Conservation (phyloP, 2,113 vertebrate genomes). For the Rhinolophus ferrumequinum region DNA sequence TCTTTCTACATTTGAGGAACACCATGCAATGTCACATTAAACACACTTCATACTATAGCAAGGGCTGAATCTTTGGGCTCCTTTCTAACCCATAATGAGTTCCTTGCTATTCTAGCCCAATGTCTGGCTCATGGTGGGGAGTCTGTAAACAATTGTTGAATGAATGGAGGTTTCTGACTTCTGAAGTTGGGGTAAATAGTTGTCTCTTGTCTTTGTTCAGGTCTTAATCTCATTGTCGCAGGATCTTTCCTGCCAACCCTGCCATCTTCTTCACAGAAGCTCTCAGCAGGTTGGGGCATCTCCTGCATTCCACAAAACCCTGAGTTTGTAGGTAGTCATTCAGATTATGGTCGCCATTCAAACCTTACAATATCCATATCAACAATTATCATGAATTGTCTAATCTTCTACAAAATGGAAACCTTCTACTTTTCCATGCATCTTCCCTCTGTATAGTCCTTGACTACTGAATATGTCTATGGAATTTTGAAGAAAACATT, state of each 20-base stretch:
- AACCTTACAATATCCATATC: background rate
- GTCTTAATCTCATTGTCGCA: background rate
- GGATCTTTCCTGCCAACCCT: background rate
- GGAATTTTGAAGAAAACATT: constrained; percentile 18
- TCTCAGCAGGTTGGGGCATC: background rate
- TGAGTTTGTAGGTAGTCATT: background rate
- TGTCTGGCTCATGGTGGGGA: background rate
- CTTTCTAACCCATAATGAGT: background rate
- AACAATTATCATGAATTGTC: background rate
- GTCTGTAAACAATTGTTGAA: constrained; percentile 21
- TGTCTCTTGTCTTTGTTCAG: constrained; percentile 25
- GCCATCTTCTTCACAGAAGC: background rate
- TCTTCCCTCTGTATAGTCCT: background rate
- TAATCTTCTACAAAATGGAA: constrained; percentile 15
- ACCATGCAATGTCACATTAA: background rate
- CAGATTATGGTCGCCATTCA: background rate
- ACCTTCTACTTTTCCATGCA: background rate
- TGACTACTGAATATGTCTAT: background rate
- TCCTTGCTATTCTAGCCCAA: background rate
- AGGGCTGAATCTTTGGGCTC: background rate
- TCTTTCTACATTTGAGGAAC: background rate
- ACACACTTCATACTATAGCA: background rate
- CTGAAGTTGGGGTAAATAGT: constrained; percentile 44
- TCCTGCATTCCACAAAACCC: background rate
- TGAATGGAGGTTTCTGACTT: constrained; percentile 28